Percentiles rank a stretch among this genome's conserved stretches.
Evolutionary conservation across 2,888 invertebrate genomes (phyloP).

Genomic region (Caenorhabditis wallacei): DNA sequence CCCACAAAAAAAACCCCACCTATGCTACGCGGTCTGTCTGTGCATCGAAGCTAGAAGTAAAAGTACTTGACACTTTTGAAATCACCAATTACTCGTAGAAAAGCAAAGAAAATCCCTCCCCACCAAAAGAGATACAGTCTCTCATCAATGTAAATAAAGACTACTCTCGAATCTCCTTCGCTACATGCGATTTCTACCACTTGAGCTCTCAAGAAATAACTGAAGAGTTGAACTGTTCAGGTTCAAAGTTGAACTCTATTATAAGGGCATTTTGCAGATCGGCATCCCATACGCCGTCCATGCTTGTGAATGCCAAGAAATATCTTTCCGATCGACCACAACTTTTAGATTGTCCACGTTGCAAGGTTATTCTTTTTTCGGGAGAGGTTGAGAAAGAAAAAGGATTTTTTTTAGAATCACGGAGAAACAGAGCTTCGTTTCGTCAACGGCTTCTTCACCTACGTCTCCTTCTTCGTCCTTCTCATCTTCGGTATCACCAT

Average conservation of each 20-base stretch:
- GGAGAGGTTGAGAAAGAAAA: neutral
- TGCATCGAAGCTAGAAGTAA: no score
- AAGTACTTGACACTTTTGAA: slow-evolving; percentile 41
- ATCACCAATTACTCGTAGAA: slow-evolving; percentile 18
- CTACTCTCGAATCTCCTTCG: neutral
- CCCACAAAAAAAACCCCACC: no score
- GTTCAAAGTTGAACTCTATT: neutral
- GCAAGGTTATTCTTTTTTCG: slow-evolving; percentile 71
- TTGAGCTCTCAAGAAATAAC: slow-evolving; percentile 1
- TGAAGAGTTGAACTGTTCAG: neutral
- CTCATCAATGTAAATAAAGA: slow-evolving; percentile 19
- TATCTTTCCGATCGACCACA: slow-evolving; percentile 82
- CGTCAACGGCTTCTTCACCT: slow-evolving; percentile 81
- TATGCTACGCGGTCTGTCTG: no score
- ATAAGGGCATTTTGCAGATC: slow-evolving; percentile 66
- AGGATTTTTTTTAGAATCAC: slow-evolving; percentile 72
- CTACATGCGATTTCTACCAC: neutral
- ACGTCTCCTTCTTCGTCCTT: slow-evolving; percentile 80
- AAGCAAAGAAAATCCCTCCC: slow-evolving; percentile 3
- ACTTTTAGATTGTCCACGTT: slow-evolving; percentile 80
- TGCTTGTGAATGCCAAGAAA: slow-evolving; percentile 82
- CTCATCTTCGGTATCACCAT: slow-evolving; percentile 79
- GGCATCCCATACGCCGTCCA: slow-evolving; percentile 80
- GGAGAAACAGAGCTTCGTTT: slow-evolving; percentile 82
- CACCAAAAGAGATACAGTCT: slow-evolving; percentile 22